Evolutionary conservation across 2,113 vertebrate genomes (phyloP), one percentile per base, ranked within the genome.

Genomic region (Hippocampus barbouri): DNA sequence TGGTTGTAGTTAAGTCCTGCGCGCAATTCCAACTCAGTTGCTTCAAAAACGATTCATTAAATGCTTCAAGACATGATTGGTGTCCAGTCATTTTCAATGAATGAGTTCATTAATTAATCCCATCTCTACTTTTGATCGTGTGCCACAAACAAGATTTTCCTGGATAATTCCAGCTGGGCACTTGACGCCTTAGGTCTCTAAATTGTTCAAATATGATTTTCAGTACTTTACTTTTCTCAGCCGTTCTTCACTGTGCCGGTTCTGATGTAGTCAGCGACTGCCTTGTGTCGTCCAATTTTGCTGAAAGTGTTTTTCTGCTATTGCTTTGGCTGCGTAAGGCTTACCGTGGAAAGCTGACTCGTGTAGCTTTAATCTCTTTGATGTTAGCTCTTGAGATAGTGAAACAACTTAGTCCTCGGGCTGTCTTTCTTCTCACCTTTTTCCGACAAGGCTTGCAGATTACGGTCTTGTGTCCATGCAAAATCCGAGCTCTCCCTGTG

Each of bases 361-460:
- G 43, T 66, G 40, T 47, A 66, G 64, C 64, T 66, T 66, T 47
- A 47, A 66, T 66, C 25, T 66, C 64, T 66, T 23, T 66, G 64
- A 66, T 66, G 64, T 66, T 66, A 18, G 64, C n/a, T 66, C 64
- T 25, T 47, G 43, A 25, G 64, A 66, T 66, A 43, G n/a, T 27
- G 9, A 66, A 66, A 66, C 64, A 47, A 66, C 23, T 47, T 27
- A 47, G 43, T 47, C 64, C 64, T 66, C 41, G 47, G 43, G 64
- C 64, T 66, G n/a, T 47, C 64, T 66, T 66, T 18, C 25, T 47
- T 45, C 43, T 66, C 23, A 47, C 40, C 21, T 43, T 49, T 66
- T 66, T 66, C 23, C 63, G 8, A 47, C 63, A 47, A 66, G 43
- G 63, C 43, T 47, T 45, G 41, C 63, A 66, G 41, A 66, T 66